Base-by-base conservation (phyloP, 2,113 vertebrate genomes). In the Zosterops lateralis region DNA sequence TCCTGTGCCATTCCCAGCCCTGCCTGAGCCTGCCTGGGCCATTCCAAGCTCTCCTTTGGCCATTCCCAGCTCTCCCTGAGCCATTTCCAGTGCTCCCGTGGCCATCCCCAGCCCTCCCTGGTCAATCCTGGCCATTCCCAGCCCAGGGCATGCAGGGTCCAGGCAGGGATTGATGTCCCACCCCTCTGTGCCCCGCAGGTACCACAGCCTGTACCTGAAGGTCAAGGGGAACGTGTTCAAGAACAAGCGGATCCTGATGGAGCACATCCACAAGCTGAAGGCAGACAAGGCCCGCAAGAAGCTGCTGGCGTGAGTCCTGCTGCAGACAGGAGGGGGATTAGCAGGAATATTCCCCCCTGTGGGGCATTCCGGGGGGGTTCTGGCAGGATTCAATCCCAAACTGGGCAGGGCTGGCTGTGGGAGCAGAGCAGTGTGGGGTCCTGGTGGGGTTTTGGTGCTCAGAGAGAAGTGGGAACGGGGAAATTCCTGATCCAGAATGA, bases 241-340 rank as follows among this genome's bases (percentile, higher is more conserved):
- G 97, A 99, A 99, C 96, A 99, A 99, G 96, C 97, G 99, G 51
- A 99, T 99, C 96, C 98, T 99, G 40, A 99, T 99, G 99, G 99
- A 99, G 92, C 99, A 99, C 98, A 99, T 99, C 95, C 99, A 99
- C 98, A 99, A 99, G 90, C 98, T 99, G 94, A 99, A 99, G 98
- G 99, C 99, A 3, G 99, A 99, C 94, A 99, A 99, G 79, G 99
- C 99, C 93, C 99, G 99, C 98, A 99, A 99, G 98, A 99, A 99
- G 98, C 98, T 99, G 61, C 95, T 99, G 97, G 97, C 99, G 99
- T 99, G 97, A 99, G 99, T 98, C 28, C 70, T 32, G 56, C 56
- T 5, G 5, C 3, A 3, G 47, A 6, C 40, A 21, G 48, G 48
- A 6, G 12, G 16, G 61, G 32, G 9, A 4, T 17, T 12, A 4